These are phyloP conservation scores for Paramormyrops kingsleyae DNA, from an alignment of 2,113 vertebrate genomes.

Conservation along the genomic window DNA sequence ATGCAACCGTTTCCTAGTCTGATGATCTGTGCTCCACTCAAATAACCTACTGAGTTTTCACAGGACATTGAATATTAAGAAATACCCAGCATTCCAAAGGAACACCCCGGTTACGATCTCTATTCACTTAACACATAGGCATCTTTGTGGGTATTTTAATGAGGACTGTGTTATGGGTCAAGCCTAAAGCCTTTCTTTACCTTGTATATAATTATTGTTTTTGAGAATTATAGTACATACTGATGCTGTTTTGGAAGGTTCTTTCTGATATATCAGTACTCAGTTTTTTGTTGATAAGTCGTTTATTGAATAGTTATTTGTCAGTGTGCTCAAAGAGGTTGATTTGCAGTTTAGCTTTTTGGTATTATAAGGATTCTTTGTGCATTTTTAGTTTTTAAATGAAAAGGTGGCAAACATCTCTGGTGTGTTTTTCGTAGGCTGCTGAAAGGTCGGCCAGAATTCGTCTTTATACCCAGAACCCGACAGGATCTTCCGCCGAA, in stretches of 20 bases:
- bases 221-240: not conserved
- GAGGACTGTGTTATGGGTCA: not conserved
- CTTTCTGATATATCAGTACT: not conserved
- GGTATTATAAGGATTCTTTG: not conserved
- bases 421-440: slow-evolving; percentile 61
- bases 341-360: not conserved
- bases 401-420: not conserved
- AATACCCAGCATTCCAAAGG: not conserved
- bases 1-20: not conserved
- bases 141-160: not conserved
- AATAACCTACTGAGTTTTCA: not conserved
- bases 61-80: not conserved
- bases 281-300: not conserved
- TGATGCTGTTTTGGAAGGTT: not conserved
- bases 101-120: not conserved
- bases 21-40: not conserved
- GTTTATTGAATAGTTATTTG: not conserved
- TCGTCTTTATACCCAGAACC: slow-evolving; percentile 85
- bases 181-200: not conserved
- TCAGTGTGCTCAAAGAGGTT: not conserved
- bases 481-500: slow-evolving; percentile 91
- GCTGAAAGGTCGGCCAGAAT: slow-evolving; percentile 81
- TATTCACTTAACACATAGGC: not conserved
- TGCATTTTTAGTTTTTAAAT: not conserved
- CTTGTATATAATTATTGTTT: not conserved